Percentiles rank a stretch among this genome's conserved stretches.
These are phyloP conservation scores for Strigamia maritima DNA, from an alignment of 2,888 invertebrate genomes.

Conservation along the genomic window DNA sequence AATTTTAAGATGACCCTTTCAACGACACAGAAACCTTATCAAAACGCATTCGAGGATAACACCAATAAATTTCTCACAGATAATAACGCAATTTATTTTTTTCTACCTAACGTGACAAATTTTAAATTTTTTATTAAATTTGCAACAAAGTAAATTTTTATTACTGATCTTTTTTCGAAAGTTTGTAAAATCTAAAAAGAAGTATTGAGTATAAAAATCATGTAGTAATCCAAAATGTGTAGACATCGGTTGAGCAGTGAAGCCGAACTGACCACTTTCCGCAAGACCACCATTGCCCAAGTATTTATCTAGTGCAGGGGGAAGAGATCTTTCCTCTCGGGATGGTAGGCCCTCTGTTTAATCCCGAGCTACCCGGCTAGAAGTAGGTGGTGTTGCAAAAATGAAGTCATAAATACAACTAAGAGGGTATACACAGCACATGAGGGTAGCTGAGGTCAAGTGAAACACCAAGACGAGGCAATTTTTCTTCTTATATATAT, in stretches of 20 bases:
- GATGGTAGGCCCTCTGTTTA: neutral
- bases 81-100: neutral
- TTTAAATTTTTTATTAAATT: too few relatives aligned
- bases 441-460: slow-evolving; percentile 23
- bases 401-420: slow-evolving; percentile 24
- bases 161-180: neutral
- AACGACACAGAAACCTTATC: neutral
- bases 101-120: neutral
- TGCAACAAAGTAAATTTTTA: too few relatives aligned
- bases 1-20: slow-evolving; percentile 24
- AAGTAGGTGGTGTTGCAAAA: slow-evolving; percentile 9
- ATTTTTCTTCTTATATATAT: slow-evolving; percentile 27
- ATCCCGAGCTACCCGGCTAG: neutral
- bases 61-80: neutral
- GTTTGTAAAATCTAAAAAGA: neutral
- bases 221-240: neutral
- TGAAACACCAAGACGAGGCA: slow-evolving; percentile 5
- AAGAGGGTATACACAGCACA: slow-evolving; percentile 24
- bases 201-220: neutral
- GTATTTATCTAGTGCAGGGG: neutral
- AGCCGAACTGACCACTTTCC: slow-evolving; percentile 27
- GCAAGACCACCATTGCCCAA: slow-evolving; percentile 22
- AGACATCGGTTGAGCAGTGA: slow-evolving; percentile 8
- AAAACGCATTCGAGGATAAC: slow-evolving; percentile 21
- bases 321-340: neutral